Base-by-base conservation (phyloP, 1,140 invertebrate genomes). In the Pantala flavescens region DNA sequence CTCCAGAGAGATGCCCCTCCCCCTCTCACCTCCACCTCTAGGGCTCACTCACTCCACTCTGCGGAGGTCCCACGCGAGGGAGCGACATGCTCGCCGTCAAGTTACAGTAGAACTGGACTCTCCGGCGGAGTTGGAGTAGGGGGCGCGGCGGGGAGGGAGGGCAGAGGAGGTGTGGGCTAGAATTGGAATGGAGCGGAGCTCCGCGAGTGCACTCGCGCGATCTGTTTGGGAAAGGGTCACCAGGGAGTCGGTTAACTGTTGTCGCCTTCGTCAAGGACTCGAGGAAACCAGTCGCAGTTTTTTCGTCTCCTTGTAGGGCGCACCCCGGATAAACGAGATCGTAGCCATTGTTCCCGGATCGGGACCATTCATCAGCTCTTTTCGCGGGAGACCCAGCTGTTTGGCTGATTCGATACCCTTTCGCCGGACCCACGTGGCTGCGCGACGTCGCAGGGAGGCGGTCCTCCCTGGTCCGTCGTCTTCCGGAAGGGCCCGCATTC, bases 41-140 rank as follows among this genome's bases (percentile, higher is more conserved):
- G 1, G 16, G 5, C n/a, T 63, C 16, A 63, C 49, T 63, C 49
- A 63, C 49, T 63, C 49, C 49, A 19, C 49, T 19, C 49, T 63
- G 3, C 49, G 49, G 49, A 63, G 49, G 49, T 63, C 49, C 49
- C 49, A 63, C 49, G 5, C 49, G n/a, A 63, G 49, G n/a, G 49
- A 63, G 49, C 49, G 49, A 63, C 49, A 63, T 63, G 49, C 49
- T 63, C 49, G n/a, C 49, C 49, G 49, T 63, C 49, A 63, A 63
- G 49, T 63, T 63, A 63, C 49, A 63, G 49, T 21, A 63, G 49
- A 63, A 63, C 49, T 63, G 49, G 49, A 63, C 49, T 63, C 49
- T 63, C 49, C 49, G 12, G 3, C 49, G 3, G 49, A 63, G 49
- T 5, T 5, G 12, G 49, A 63, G 49, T 2, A 36, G 28, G 28